Base-by-base conservation (phyloP, 2,113 vertebrate species). In the Neolamprologus ventralis region DNA sequence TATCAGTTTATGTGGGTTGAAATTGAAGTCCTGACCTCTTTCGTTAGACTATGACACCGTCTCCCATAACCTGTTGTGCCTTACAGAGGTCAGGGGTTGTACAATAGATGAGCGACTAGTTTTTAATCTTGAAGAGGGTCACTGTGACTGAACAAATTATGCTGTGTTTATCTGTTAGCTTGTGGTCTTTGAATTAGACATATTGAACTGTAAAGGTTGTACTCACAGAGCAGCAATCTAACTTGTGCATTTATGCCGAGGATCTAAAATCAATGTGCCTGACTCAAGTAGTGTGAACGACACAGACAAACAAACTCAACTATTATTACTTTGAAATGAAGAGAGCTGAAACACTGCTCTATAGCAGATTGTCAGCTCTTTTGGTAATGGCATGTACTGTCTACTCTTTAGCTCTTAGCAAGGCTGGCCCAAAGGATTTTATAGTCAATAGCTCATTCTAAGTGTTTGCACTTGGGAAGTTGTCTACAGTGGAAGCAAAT, bases 21-120 rank as follows among this genome's bases (percentile, higher is more conserved):
- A 94, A 96, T 95, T 95, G 94, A 95, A 91, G 93, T 94, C 84
- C 78, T 71, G 91, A 94, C 91, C 93, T 87, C 81, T 89, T 88
- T 92, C 11, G 83, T 92, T 87, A 85, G 45, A 90, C 31, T 57
- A 80, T 80, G 89, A 92, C 80, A 55, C 73, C 60, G 35, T 54
- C 42, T 63, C 78, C 79, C 23, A 19, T 53, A 86, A 87, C 86
- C 82, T 81, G 57, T 51, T 80, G 88, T 87, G 53, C 28, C 47
- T 54, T 60, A 84, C 80, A 54, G 73, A 80, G 82, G 73, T 90
- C 65, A 84, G 21, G 26, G 90, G 75, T 92, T 90, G 83, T 51
- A 73, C 71, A 89, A 88, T 60, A 28, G 87, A 84, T 58, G 63
- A 83, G 31, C 4, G 6, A 55, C 6, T 33, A 28, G 49, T 49